A percentile compares a stretch with the other conserved stretches of the same genome.
Conservation (phyloP, 2,888 invertebrate species). For the Plusia festucae region DNA sequence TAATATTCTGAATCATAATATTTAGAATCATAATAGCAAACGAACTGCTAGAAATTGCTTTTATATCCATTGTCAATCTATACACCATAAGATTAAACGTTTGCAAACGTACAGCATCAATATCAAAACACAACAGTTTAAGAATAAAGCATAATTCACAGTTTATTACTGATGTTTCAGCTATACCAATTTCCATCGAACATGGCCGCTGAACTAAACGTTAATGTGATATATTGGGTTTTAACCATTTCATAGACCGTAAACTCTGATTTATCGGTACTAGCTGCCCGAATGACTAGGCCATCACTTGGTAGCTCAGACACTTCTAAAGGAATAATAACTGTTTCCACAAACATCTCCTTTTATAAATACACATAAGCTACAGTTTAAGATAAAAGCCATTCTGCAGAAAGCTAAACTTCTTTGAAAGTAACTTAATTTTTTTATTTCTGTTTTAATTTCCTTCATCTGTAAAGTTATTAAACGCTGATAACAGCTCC, state of each 20-base stretch:
- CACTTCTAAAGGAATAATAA: constrained; percentile 12
- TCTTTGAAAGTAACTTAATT: background rate
- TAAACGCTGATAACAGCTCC: background rate
- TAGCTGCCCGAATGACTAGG: constrained; percentile 21
- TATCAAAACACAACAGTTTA: background rate
- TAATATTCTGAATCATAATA: no score
- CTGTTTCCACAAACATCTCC: background rate
- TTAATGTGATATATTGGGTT: constrained; percentile 40
- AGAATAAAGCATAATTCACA: constrained; percentile 18
- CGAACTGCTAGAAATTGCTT: no score
- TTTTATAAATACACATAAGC: background rate
- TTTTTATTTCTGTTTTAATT: background rate
- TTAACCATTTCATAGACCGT: constrained; percentile 42
- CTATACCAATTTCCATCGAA: constrained; percentile 15
- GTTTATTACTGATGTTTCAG: constrained; percentile 25
- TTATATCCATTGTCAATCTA: no score
- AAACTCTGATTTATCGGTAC: constrained; percentile 44
- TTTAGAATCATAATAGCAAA: no score
- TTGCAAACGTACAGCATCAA: background rate
- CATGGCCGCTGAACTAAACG: constrained; percentile 26
- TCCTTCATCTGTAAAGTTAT: background rate
- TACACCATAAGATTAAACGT: background rate
- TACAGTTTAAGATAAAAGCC: background rate
- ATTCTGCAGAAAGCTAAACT: background rate
- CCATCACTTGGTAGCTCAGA: constrained; percentile 8